phyloP scores from a whole-genome alignment of 2,113 vertebrate species.

The Gallinago undulata region DNA sequence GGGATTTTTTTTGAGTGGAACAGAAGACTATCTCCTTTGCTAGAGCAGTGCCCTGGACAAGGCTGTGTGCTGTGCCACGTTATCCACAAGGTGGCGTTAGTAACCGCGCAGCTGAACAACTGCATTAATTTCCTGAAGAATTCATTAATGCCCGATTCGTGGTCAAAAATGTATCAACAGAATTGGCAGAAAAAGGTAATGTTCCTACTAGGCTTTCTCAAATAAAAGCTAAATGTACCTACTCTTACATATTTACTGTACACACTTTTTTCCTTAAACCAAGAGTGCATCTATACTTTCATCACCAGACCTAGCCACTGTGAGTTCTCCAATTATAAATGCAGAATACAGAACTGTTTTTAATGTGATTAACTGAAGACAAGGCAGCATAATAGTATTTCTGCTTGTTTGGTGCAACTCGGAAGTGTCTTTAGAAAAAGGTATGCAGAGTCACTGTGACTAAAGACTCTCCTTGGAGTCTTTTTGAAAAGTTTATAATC shows the following conservation, averaged over 20 bases:
- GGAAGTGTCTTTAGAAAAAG: not conserved
- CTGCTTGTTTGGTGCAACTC: not conserved
- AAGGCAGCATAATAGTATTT: not conserved
- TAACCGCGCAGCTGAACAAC: not conserved
- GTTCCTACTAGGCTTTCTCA: not conserved
- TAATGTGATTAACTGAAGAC: not conserved
- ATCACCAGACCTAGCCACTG: not conserved
- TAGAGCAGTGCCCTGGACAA: not conserved
- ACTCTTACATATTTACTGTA: not conserved
- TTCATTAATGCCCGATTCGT: not conserved
- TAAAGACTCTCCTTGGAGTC: not conserved
- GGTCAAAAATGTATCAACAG: not conserved
- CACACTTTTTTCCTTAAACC: not conserved
- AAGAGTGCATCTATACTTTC: not conserved
- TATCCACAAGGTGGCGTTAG: conserved; percentile 64
- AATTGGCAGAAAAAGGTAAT: not conserved
- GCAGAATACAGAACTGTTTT: not conserved
- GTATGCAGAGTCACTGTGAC: not conserved
- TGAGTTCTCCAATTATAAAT: not conserved
- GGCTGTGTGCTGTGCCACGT: not conserved
- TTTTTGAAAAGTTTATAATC: not conserved
- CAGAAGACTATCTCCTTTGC: not conserved
- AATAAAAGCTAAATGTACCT: not conserved
- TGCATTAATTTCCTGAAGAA: not conserved
- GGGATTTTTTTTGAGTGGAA: not conserved